Conservation (phyloP, 1,140 invertebrate species). For the Macrobrachium nipponense region DNA sequence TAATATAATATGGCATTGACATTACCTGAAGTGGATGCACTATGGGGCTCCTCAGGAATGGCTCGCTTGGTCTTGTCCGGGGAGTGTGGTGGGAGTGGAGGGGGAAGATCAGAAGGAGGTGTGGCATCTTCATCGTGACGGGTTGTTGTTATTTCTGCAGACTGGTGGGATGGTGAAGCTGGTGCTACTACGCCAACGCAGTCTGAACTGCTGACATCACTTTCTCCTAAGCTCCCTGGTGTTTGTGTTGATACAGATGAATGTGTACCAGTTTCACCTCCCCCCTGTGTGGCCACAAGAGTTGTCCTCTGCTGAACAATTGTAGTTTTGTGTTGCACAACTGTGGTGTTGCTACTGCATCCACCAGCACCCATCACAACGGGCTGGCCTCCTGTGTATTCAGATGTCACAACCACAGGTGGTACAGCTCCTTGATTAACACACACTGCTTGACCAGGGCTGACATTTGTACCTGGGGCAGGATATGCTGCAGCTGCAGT, state of each 20-base stretch:
- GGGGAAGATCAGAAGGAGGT: slow-evolving; percentile 37
- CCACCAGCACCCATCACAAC: slow-evolving; percentile 45
- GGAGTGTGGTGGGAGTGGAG: slow-evolving; percentile 47
- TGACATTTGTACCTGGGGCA: slow-evolving; percentile 42
- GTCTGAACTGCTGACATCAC: slow-evolving; percentile 63
- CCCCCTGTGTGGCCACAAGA: slow-evolving; percentile 54
- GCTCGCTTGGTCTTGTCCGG: slow-evolving; percentile 44
- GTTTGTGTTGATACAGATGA: slow-evolving; percentile 64
- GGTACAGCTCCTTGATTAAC: slow-evolving; percentile 42
- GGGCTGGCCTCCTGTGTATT: slow-evolving; percentile 47
- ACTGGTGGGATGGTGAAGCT: slow-evolving; percentile 63
- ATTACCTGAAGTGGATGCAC: slow-evolving; percentile 58
- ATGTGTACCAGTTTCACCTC: slow-evolving; percentile 52
- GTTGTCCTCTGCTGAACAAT: slow-evolving; percentile 58
- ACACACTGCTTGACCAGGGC: slow-evolving; percentile 46
- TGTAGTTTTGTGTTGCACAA: slow-evolving; percentile 57
- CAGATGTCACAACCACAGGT: slow-evolving; percentile 49
- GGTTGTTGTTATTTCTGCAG: slow-evolving; percentile 62
- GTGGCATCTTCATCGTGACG: slow-evolving; percentile 62
- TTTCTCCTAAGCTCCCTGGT: slow-evolving; percentile 54
- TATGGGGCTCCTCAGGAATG: slow-evolving; percentile 52
- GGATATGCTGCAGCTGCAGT: slow-evolving; percentile 39
- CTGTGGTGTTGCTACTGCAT: slow-evolving; percentile 50
- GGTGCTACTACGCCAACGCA: slow-evolving; percentile 47
- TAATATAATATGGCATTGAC: slow-evolving; percentile 16